A percentile compares a stretch with the other conserved stretches of the same genome.
phyloP scores from a whole-genome alignment of 2,797 vertebrate genomes.

The Tadarida brasiliensis region DNA sequence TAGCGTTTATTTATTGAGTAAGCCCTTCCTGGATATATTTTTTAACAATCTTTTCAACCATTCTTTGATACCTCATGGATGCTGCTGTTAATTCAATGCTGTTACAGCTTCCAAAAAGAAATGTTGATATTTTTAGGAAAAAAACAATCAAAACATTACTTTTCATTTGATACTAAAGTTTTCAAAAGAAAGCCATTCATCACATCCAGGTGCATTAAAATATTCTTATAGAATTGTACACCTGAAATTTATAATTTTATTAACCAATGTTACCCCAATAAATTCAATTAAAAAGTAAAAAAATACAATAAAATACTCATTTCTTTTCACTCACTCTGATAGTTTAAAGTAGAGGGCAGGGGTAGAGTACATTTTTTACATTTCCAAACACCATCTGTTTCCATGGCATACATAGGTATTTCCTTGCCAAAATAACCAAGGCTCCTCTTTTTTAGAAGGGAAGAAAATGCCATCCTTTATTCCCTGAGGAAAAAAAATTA shows the following conservation, averaged over 20 bases:
- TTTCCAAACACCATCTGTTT: constrained; percentile 16
- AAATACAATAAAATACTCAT: not conserved
- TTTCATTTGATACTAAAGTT: constrained; percentile 46
- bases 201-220: constrained; percentile 17
- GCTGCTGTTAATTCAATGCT: not conserved
- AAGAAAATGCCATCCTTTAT: constrained; percentile 52
- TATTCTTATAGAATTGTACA: not conserved
- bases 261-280: not conserved
- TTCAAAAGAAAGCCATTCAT: not conserved
- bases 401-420: not conserved
- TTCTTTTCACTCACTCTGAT: constrained; percentile 4
- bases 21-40: not conserved
- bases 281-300: not conserved
- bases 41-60: not conserved
- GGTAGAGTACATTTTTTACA: not conserved
- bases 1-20: not conserved
- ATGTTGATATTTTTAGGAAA: not conserved
- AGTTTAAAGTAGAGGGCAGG: not conserved
- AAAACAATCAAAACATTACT: constrained; percentile 15
- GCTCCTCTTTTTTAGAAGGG: constrained; percentile 19
- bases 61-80: not conserved
- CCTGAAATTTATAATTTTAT: not conserved
- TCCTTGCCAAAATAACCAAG: not conserved
- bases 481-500: constrained; percentile 56
- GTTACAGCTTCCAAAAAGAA: not conserved